Conservation (phyloP, 2,113 vertebrate species). For the Tylochromis polylepis region DNA sequence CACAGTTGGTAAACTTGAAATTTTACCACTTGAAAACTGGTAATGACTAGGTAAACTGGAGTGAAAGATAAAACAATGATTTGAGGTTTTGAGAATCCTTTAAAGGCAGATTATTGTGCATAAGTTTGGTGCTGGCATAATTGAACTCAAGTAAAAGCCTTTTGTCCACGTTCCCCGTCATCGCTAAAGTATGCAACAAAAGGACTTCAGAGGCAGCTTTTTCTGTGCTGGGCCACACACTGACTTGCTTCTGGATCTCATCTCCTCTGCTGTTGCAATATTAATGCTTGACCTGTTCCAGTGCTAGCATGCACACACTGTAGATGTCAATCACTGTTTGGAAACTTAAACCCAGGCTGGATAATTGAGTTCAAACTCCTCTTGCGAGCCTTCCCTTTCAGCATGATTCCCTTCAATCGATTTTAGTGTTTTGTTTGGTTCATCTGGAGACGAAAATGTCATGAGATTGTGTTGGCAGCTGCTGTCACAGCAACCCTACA, state of each 20-base stretch:
- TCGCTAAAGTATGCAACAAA: not conserved
- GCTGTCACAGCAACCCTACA: not conserved
- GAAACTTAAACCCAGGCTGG: not conserved
- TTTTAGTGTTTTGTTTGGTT: not conserved
- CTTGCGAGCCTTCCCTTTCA: not conserved
- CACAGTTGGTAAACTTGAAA: not conserved
- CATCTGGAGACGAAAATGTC: not conserved
- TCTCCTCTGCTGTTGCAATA: constrained; percentile 31
- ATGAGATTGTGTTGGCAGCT: not conserved
- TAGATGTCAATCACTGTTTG: not conserved
- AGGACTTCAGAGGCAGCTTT: not conserved
- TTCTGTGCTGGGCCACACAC: not conserved
- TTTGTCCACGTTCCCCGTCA: not conserved
- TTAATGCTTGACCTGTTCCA: constrained; percentile 33
- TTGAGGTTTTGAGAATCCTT: not conserved
- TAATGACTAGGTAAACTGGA: not conserved
- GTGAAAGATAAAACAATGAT: not conserved
- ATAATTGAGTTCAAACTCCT: not conserved
- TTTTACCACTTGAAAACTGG: not conserved
- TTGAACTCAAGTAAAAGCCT: not conserved
- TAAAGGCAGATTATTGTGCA: not conserved
- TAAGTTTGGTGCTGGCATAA: not conserved
- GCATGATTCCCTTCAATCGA: not conserved
- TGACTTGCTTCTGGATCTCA: not conserved
- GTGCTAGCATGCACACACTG: not conserved